phyloP scores from a whole-genome alignment of 2,113 vertebrate genomes.

The Zosterops hypoxanthus region DNA sequence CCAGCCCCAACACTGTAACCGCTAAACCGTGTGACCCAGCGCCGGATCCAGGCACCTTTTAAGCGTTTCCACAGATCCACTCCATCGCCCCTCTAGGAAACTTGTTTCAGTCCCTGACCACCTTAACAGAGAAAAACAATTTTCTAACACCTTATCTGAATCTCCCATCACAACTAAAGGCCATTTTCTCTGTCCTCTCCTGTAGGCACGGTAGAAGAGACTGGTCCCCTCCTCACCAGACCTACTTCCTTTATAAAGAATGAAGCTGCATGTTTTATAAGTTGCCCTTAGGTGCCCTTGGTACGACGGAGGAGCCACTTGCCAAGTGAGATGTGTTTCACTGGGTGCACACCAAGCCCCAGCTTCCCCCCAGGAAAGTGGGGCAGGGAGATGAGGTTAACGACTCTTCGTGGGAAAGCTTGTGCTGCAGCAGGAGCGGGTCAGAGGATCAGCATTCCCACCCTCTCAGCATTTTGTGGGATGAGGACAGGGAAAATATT shows the following conservation, averaged over 20 bases:
- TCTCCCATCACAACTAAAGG: not conserved
- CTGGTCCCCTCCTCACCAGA: not conserved
- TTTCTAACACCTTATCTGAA: not conserved
- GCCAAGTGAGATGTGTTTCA: not conserved
- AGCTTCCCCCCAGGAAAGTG: not conserved
- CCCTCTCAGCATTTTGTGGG: not conserved
- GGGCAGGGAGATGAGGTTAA: not conserved
- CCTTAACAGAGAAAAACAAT: not conserved
- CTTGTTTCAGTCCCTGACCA: not conserved
- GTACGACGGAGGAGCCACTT: fast-evolving
- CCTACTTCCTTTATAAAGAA: not conserved
- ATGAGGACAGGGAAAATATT: not conserved
- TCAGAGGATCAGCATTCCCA: not conserved
- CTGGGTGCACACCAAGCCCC: not conserved
- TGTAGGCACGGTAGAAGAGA: not conserved
- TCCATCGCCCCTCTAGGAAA: not conserved
- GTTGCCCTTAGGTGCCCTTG: not conserved
- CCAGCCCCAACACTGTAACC: not conserved
- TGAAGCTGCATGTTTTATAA: not conserved
- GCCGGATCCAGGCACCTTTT: not conserved
- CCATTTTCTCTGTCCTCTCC: not conserved
- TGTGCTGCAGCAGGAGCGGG: fast-evolving
- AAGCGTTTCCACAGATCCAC: not conserved
- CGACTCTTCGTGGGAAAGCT: too few relatives aligned
- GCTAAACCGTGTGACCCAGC: not conserved